Percentiles rank a stretch among this genome's conserved stretches.
These are phyloP conservation scores for Amphipoea oculea DNA, from an alignment of 2,888 invertebrate genomes.

Conservation along the genomic window DNA sequence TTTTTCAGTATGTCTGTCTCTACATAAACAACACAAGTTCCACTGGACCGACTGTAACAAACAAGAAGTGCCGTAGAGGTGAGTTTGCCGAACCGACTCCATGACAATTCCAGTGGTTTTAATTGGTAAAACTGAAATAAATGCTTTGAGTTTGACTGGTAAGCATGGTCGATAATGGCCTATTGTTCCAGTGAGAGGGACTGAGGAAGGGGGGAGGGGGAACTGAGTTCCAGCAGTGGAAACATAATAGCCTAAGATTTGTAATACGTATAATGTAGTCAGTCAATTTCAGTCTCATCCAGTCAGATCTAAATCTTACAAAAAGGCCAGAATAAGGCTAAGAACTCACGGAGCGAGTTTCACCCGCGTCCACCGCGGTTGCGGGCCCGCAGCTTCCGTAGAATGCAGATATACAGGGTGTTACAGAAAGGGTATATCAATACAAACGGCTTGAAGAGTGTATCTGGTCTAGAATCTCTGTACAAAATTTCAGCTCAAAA, in stretches of 20 bases:
- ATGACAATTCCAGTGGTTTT: background rate
- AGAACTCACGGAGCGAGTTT: too few relatives aligned
- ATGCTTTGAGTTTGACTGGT: background rate
- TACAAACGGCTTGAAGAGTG: too few relatives aligned
- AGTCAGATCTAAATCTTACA: background rate
- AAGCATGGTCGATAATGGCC: accelerated
- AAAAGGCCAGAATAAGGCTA: background rate
- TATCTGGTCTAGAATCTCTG: too few relatives aligned
- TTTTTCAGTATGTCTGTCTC: background rate
- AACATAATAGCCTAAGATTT: background rate
- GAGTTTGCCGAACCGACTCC: background rate
- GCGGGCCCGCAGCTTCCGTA: too few relatives aligned
- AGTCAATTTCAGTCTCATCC: background rate
- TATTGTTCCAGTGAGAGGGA: background rate
- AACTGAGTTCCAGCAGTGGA: background rate
- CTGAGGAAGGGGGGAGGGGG: background rate
- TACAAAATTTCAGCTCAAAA: too few relatives aligned
- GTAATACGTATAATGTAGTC: background rate
- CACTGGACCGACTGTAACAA: background rate
- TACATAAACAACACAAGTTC: background rate
- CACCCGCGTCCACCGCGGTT: too few relatives aligned
- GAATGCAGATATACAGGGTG: too few relatives aligned
- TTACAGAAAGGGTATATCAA: too few relatives aligned
- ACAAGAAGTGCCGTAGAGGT: background rate
- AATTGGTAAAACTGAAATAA: background rate